phyloP scores from a whole-genome alignment of 2,113 vertebrate genomes.

The Petrocephalus microphthalmus region DNA sequence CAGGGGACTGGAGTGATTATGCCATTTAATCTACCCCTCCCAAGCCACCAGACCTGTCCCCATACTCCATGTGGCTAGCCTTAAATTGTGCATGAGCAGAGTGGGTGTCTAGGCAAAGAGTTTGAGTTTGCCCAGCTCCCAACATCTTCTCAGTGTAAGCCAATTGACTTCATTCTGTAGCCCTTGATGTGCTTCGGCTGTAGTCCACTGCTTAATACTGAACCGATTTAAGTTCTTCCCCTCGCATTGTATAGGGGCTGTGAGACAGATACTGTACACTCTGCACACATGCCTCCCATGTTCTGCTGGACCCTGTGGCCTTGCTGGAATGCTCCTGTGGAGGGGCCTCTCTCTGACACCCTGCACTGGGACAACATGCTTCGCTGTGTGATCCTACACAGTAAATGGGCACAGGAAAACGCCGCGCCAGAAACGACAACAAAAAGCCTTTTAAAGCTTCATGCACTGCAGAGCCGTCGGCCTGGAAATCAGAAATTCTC shows the following conservation, averaged over 20 bases:
- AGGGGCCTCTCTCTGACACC: neutral
- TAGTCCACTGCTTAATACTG: neutral
- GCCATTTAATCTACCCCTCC: neutral
- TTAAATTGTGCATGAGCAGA: neutral
- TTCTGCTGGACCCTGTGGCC: neutral
- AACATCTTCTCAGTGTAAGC: neutral
- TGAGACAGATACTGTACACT: neutral
- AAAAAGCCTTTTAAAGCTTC: slow-evolving; percentile 36
- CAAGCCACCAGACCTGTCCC: neutral
- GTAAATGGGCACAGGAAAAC: neutral
- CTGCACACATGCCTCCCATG: neutral
- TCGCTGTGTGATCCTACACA: neutral
- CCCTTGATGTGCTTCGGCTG: neutral
- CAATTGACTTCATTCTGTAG: neutral
- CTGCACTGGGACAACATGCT: neutral
- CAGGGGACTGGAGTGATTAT: neutral
- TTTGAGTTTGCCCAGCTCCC: neutral
- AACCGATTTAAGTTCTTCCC: neutral
- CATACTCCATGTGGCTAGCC: neutral
- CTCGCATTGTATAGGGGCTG: neutral
- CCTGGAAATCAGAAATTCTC: slow-evolving; percentile 25
- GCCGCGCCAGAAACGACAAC: neutral
- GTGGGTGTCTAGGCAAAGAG: neutral
- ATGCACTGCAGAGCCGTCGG: slow-evolving; percentile 44
- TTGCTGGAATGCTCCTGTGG: neutral